Evolutionary conservation across 2,113 vertebrate species (phyloP), one percentile per base, ranked within the genome.

Genomic region (Dipodomys spectabilis): DNA sequence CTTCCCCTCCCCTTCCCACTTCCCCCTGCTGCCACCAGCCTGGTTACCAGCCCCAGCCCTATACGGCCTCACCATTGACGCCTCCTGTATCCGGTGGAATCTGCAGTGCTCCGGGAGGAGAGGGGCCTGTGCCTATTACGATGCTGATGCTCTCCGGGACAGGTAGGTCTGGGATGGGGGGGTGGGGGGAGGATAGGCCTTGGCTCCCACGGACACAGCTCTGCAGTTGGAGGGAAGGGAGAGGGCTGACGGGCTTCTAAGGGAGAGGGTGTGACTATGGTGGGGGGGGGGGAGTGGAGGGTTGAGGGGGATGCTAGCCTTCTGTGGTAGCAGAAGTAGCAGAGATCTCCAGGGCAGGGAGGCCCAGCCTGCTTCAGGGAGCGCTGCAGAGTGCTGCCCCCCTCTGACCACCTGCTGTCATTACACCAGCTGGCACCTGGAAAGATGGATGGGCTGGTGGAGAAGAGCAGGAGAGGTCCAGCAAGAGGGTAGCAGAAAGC

Each of bases 31-130:
- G 53, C 13, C 7, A 4, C 44, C 95, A 99, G 99, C 99, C 73
- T 99, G 99, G 99, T 95, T 99, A 30, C 99, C 99, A 0, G 98
- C 99, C 49, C 99, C 99, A 0, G 98, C 99, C 72, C 81, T 99
- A 71, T 99, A 99, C 0, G 99, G 99, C 86, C 98, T 98, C 45
- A 97, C 98, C 97, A 99, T 99, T 0, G 99, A 99, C 91, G 98
- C 98, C 7, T 98, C 99, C 20, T 99, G 99, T 92, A 98, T 99
- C 96, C 96, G 98, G 98, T 99, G 99, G 99, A 99, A 92, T 87
- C 89, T 2, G 0, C 92, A 98, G 39, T 99, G 99, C 90, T 97
- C 96, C 0, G 98, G 90, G 75, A 98, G 95, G 89, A 98, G 91
- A 53, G 98, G 98, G 85, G 98, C 98, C 94, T 99, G 99, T 0